A percentile compares a stretch with the other conserved stretches of the same genome.
phyloP scores from a whole-genome alignment of 2,797 vertebrate genomes.

The Coregonus ussuriensis region DNA sequence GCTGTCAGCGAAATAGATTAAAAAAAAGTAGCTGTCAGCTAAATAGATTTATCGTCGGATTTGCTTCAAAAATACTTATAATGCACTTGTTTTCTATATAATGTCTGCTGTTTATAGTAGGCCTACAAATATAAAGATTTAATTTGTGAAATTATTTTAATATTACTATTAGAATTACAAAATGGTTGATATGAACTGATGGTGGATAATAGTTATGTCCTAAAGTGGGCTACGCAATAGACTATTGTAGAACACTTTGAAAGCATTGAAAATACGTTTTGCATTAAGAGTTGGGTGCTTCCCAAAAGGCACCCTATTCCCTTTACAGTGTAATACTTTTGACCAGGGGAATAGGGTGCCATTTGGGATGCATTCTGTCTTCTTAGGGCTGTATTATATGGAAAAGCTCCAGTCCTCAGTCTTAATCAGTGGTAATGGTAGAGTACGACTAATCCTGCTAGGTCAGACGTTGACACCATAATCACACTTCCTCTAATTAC shows the following conservation, averaged over 20 bases:
- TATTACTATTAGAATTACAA: background rate
- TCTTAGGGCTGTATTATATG: background rate
- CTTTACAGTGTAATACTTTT: no score
- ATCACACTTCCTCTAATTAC: conserved; percentile 37
- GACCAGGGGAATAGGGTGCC: background rate
- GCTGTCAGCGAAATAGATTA: background rate
- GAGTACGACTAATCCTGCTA: conserved; percentile 27
- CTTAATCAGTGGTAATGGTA: conserved; percentile 38
- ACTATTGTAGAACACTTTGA: background rate
- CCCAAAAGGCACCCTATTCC: background rate
- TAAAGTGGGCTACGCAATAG: background rate
- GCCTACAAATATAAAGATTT: background rate
- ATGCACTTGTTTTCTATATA: background rate
- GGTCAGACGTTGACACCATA: conserved; percentile 36
- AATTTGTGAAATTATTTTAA: no score
- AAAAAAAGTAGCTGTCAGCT: background rate
- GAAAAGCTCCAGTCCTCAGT: conserved; percentile 5
- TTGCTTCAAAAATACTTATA: background rate
- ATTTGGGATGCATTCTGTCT: background rate
- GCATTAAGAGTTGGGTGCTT: background rate
- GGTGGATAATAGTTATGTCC: background rate
- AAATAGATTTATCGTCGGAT: background rate
- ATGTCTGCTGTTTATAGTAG: background rate
- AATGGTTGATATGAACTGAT: background rate
- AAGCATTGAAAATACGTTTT: background rate